Evolutionary conservation across 2,113 vertebrate species (phyloP).

Genomic region (Taxidea taxus): DNA sequence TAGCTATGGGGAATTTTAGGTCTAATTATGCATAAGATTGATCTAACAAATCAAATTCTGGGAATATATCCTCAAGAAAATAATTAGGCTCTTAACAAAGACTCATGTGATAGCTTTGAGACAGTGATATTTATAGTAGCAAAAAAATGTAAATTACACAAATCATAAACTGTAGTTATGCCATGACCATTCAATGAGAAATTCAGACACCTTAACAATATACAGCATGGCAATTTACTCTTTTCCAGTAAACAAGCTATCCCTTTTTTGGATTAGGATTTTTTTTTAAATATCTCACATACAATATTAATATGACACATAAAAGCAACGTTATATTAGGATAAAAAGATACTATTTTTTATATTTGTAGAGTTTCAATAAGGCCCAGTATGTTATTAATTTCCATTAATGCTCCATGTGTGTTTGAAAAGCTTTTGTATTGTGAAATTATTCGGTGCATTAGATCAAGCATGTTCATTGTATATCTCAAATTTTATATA

Average conservation of each 20-base stretch:
- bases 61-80: background rate
- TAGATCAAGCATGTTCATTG: background rate
- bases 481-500: slow-evolving; percentile 9
- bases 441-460: background rate
- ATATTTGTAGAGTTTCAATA: background rate
- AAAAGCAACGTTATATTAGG: background rate
- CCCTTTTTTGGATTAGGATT: background rate
- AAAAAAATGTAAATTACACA: background rate
- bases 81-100: background rate
- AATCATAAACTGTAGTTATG: background rate
- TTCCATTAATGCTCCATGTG: background rate
- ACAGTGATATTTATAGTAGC: background rate
- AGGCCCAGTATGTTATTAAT: background rate
- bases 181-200: background rate
- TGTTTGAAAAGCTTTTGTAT: background rate
- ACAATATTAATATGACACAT: background rate
- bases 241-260: background rate
- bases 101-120: background rate
- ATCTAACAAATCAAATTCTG: slow-evolving; percentile 2
- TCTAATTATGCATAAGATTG: background rate
- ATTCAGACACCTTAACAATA: background rate
- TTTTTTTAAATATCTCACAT: background rate
- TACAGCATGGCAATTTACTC: background rate
- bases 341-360: background rate
- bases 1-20: background rate